phyloP scores from a whole-genome alignment of 2,113 vertebrate genomes.

The Phaethornis superciliosus region DNA sequence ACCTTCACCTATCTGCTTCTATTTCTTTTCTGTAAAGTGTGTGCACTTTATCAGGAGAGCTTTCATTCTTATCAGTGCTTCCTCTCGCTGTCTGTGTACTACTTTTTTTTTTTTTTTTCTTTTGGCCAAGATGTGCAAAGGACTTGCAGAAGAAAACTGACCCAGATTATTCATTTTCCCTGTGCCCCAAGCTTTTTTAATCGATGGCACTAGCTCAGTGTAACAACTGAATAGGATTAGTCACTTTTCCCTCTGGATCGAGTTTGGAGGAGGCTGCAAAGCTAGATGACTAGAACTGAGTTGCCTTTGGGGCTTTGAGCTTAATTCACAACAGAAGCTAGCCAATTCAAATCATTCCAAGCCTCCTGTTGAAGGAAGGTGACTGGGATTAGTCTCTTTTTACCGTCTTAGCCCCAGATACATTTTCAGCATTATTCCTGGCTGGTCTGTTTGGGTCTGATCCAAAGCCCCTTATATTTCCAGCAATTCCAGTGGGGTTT shows the following conservation, averaged over 20 bases:
- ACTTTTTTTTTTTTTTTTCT: background rate
- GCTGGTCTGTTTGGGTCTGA: background rate
- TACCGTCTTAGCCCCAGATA: slow-evolving; percentile 12
- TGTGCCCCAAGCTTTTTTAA: slow-evolving; percentile 23
- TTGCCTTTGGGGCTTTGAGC: slow-evolving; percentile 43
- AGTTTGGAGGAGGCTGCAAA: slow-evolving; percentile 53
- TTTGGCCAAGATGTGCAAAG: background rate
- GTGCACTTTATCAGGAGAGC: background rate
- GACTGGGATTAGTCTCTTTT: slow-evolving; percentile 28
- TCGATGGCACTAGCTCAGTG: background rate
- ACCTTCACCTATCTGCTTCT: background rate
- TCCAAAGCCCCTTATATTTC: slow-evolving; percentile 1
- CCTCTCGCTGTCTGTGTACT: background rate
- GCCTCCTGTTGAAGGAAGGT: slow-evolving; percentile 16
- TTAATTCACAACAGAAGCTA: slow-evolving; percentile 50
- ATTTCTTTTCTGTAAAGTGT: background rate
- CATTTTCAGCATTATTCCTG: slow-evolving; percentile 12
- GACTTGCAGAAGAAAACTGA: background rate
- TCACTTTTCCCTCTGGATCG: slow-evolving; percentile 33
- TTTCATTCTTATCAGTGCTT: background rate
- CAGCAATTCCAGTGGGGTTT: background rate
- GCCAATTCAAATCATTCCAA: slow-evolving; percentile 15
- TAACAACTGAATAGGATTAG: slow-evolving; percentile 42
- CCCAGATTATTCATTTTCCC: slow-evolving; percentile 27
- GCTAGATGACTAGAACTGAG: background rate